phyloP scores from a whole-genome alignment of 2,797 vertebrate species.

The Serranus cabrilla region DNA sequence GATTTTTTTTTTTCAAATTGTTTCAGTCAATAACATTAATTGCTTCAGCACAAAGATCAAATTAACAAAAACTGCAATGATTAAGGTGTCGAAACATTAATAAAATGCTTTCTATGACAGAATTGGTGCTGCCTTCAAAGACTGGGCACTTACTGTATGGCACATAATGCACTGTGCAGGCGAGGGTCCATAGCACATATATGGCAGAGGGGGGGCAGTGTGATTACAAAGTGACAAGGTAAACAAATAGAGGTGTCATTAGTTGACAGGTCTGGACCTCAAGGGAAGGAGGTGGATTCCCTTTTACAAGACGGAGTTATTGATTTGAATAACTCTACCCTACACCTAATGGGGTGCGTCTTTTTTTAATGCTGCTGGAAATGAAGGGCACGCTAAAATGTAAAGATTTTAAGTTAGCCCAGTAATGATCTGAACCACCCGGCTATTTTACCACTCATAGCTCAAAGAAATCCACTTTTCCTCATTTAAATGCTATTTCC shows the following conservation, averaged over 20 bases:
- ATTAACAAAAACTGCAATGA: background rate
- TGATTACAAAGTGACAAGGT: slow-evolving; percentile 59
- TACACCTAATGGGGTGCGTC: slow-evolving; percentile 80
- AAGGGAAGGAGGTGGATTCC: slow-evolving; percentile 57
- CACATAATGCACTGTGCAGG: background rate
- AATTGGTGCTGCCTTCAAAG: background rate
- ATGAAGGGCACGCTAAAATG: slow-evolving; percentile 81
- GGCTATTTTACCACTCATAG: slow-evolving; percentile 78
- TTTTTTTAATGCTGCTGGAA: slow-evolving; percentile 77
- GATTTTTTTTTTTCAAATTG: background rate
- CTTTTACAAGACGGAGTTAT: slow-evolving; percentile 70
- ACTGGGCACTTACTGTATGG: background rate
- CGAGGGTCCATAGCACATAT: slow-evolving; percentile 1
- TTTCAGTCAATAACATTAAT: background rate
- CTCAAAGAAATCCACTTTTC: slow-evolving; percentile 73
- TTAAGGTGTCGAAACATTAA: background rate
- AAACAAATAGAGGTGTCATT: slow-evolving; percentile 75
- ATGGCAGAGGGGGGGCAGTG: background rate
- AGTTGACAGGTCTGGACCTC: slow-evolving; percentile 65
- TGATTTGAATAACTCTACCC: slow-evolving; percentile 82
- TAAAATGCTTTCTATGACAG: background rate
- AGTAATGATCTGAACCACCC: slow-evolving; percentile 80
- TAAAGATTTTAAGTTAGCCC: slow-evolving; percentile 83
- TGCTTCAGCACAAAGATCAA: background rate
- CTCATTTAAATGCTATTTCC: slow-evolving; percentile 29